Evolutionary conservation across 2,888 invertebrate genomes (phyloP).

Genomic region (Coenonympha glycerion): DNA sequence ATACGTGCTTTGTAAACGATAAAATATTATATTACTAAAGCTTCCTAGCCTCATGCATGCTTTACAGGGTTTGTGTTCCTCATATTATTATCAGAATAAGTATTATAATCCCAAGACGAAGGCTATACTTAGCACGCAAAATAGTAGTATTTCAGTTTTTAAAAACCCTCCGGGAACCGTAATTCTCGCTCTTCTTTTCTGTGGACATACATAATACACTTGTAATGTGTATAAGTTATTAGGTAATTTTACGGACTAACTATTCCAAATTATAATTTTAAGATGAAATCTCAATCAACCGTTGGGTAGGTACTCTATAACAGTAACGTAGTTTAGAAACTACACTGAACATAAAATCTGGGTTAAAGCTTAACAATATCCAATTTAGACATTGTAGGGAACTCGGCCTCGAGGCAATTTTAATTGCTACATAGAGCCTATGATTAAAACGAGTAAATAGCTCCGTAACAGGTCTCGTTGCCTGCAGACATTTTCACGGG

Average conservation of each 20-base stretch:
- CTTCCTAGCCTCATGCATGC: slow-evolving; percentile 2
- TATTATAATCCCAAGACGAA: background rate
- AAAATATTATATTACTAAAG: slow-evolving; percentile 15
- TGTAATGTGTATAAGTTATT: background rate
- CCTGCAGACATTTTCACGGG: background rate
- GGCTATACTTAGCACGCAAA: background rate
- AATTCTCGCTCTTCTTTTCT: too few relatives aligned
- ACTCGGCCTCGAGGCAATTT: slow-evolving; percentile 7
- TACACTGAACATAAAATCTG: slow-evolving; percentile 8
- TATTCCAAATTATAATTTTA: slow-evolving; percentile 4
- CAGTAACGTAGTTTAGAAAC: slow-evolving; percentile 8
- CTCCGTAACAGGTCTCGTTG: background rate
- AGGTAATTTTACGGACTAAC: background rate
- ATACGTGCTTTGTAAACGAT: slow-evolving; percentile 17
- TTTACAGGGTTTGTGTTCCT: slow-evolving; percentile 1
- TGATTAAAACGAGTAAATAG: slow-evolving; percentile 7
- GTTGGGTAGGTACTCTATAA: background rate
- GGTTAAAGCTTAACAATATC: slow-evolving; percentile 13
- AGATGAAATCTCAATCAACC: background rate
- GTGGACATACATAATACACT: too few relatives aligned
- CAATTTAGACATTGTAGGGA: slow-evolving; percentile 10
- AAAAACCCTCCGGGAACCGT: too few relatives aligned
- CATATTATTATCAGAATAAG: background rate
- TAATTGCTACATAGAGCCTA: slow-evolving; percentile 6
- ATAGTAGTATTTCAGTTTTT: too few relatives aligned